Conservation (phyloP, 2,797 vertebrate species). For the Hozukius guyotensis region DNA sequence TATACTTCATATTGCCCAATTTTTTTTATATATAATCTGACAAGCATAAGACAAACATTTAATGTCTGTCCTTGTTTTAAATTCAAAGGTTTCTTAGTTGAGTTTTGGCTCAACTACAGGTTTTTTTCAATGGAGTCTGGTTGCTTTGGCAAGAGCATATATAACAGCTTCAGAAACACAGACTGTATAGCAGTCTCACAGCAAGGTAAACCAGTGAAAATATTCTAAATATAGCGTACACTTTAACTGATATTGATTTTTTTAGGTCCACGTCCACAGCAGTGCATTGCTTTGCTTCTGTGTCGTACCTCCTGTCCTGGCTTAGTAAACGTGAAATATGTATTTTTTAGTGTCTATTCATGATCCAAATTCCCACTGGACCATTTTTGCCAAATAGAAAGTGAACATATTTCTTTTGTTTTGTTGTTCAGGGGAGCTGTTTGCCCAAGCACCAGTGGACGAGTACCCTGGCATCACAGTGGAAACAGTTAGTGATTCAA, state of each 20-base stretch:
- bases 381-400: slow-evolving; percentile 1
- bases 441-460: slow-evolving; percentile 94
- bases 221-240: too few relatives aligned
- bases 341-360: not conserved
- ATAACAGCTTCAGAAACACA: too few relatives aligned
- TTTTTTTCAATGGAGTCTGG: too few relatives aligned
- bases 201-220: too few relatives aligned
- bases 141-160: too few relatives aligned
- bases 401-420: slow-evolving; percentile 20
- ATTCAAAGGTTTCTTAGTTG: not conserved
- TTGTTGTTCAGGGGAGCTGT: slow-evolving; percentile 88
- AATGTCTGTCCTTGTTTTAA: not conserved
- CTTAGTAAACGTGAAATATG: not conserved
- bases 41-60: not conserved
- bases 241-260: too few relatives aligned
- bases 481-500: slow-evolving; percentile 97
- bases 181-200: too few relatives aligned
- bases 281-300: too few relatives aligned
- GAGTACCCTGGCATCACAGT: slow-evolving; percentile 93
- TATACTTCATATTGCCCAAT: not conserved
- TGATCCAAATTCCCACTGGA: not conserved
- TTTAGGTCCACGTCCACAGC: too few relatives aligned
- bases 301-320: not conserved
- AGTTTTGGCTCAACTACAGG: not conserved
- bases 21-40: not conserved